Percentiles rank a stretch among this genome's conserved stretches.
These are phyloP conservation scores for Pseudeuparius sepicola DNA, from an alignment of 2,888 invertebrate species.

Conservation along the genomic window DNA sequence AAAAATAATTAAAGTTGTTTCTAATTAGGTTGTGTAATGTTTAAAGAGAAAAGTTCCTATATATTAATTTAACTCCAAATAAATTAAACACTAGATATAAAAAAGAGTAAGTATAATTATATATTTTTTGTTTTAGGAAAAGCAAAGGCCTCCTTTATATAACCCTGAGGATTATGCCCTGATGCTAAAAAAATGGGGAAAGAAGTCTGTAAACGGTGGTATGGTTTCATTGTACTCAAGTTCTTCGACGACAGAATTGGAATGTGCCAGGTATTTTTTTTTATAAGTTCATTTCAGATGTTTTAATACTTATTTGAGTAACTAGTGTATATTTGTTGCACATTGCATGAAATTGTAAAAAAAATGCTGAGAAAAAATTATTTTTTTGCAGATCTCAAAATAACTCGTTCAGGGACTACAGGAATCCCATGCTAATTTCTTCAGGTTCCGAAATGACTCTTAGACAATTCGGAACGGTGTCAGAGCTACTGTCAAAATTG, in stretches of 20 bases:
- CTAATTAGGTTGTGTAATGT: too few relatives aligned
- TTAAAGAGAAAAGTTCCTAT: too few relatives aligned
- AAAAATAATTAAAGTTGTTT: too few relatives aligned
- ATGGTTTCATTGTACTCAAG: constrained; percentile 32
- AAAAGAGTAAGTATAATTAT: too few relatives aligned
- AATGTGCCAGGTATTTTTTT: too few relatives aligned
- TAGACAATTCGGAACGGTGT: constrained; percentile 76
- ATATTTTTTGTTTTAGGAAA: constrained; percentile 58
- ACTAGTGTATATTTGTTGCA: too few relatives aligned
- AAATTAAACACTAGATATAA: too few relatives aligned
- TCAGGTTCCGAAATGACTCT: constrained; percentile 76
- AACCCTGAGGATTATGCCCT: constrained; percentile 83
- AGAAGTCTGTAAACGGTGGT: constrained; percentile 44
- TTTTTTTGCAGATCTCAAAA: constrained; percentile 28
- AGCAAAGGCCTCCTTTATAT: constrained; percentile 78
- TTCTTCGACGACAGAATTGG: constrained; percentile 29
- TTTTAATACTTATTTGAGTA: too few relatives aligned
- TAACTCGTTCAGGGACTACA: constrained; percentile 37
- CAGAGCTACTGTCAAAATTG: constrained; percentile 78
- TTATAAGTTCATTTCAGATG: too few relatives aligned
- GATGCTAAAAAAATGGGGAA: constrained; percentile 71
- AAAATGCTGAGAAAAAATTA: too few relatives aligned
- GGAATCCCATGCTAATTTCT: constrained; percentile 59
- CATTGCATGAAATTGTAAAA: too few relatives aligned
- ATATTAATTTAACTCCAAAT: too few relatives aligned